Evolutionary conservation across 1,140 invertebrate species (phyloP), one percentile per base, ranked within the genome.

Genomic region (Bombus affinis): DNA sequence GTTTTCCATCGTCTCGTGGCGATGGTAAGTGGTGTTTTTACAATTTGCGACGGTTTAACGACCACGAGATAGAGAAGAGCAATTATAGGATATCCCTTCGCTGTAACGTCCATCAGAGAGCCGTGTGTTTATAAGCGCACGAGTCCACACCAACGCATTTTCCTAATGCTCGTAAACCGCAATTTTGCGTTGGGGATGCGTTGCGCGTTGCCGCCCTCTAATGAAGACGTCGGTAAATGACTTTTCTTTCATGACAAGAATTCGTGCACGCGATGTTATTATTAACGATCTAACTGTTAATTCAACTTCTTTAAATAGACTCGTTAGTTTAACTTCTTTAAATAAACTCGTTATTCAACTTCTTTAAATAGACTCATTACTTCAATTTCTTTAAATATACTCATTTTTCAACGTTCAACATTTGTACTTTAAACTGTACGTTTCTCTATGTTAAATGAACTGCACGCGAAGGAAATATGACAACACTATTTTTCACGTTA

Each of bases 161-260:
- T 78, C 85, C 86, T 86, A 86, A 91, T 83, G 85, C 76, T 89
- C 78, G 65, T 83, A 86, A 90, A 86, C 71, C 90, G 86, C 90
- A 88, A 90, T 53, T 53, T 53, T 22, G 47, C 86, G 83, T 68
- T 71, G 22, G 76, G 53, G 39, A 39, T 70, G 80, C 65, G 74
- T 85, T 42, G 74, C 47, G 78, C 53, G 44, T 44, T 37, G 80
- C 72, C 39, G 86, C 71, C 80, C 18, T 62, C 70, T 86, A 90
- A 91, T 86, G 87, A 90, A 86, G 88, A 88, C 88, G 86, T 88
- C 83, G 78, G 78, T 86, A 87, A 88, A 88, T 87, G 83, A 88
- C 73, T 88, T 86, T 90, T 86, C 81, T 81, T 87, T 77, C 18
- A 15, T 1, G 10, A 5, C n/a, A 15, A 53, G 62, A 53, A 68